Evolutionary conservation across 2,113 vertebrate species (phyloP).

Genomic region (Dunckerocampus dactyliophorus): DNA sequence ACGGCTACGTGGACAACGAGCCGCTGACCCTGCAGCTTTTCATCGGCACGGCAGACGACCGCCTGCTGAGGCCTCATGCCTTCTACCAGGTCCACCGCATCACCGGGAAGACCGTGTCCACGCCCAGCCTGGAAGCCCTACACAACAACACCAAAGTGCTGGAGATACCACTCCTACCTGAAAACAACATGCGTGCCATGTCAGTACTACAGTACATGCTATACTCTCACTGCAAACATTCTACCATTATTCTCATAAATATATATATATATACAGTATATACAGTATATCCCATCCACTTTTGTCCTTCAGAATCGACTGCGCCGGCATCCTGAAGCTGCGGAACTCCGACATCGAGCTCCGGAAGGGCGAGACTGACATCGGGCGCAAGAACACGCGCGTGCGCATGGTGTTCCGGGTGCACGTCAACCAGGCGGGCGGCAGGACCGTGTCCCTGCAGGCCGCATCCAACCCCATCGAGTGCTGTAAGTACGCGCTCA

Average conservation of each 20-base stretch:
- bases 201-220: constrained; percentile 55
- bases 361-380: constrained; percentile 92
- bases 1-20: constrained; percentile 90
- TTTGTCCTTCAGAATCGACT: constrained; percentile 80
- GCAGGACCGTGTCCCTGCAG: constrained; percentile 85
- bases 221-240: too few relatives aligned
- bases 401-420: constrained; percentile 91
- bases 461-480: constrained; percentile 90
- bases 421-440: constrained; percentile 82
- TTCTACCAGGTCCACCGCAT: constrained; percentile 99
- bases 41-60: constrained; percentile 97
- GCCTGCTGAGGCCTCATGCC: constrained; percentile 92
- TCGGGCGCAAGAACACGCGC: constrained; percentile 90
- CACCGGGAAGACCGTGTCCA: constrained; percentile 96
- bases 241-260: too few relatives aligned
- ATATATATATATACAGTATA: too few relatives aligned
- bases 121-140: constrained; percentile 90
- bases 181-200: constrained; percentile 96
- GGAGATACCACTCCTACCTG: constrained; percentile 92
- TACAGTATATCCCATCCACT: too few relatives aligned
- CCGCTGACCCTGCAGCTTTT: constrained; percentile 95
- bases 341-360: constrained; percentile 93
- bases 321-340: constrained; percentile 91
- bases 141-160: constrained; percentile 95
- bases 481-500: constrained; percentile 83